These are phyloP conservation scores for Pseudomyrmex sp. DNA, from an alignment of 1,140 invertebrate species.

Conservation along the genomic window DNA sequence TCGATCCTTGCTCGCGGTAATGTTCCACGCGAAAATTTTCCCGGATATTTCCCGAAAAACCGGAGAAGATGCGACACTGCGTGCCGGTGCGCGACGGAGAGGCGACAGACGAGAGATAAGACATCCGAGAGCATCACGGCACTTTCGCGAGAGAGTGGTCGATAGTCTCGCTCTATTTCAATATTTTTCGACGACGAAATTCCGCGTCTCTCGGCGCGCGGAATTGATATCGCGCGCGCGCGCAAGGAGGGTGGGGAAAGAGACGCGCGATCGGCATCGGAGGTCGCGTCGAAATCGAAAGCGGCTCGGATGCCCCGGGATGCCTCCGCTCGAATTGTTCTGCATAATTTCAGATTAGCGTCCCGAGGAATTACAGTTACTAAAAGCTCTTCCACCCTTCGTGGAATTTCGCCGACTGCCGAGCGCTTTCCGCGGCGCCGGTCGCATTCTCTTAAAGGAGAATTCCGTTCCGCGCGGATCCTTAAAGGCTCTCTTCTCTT, in stretches of 20 bases:
- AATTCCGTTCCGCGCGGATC: slow-evolving; percentile 56
- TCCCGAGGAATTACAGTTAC: slow-evolving; percentile 59
- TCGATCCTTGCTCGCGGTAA: too few relatives aligned
- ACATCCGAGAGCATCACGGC: background rate
- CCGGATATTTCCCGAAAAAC: slow-evolving; percentile 29
- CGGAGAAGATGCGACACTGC: background rate
- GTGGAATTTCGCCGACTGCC: slow-evolving; percentile 50
- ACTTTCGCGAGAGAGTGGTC: background rate
- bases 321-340: slow-evolving; percentile 49
- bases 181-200: slow-evolving; percentile 30
- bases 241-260: background rate
- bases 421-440: slow-evolving; percentile 41
- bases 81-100: background rate
- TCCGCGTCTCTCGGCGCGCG: background rate
- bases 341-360: slow-evolving; percentile 68
- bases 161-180: slow-evolving; percentile 41
- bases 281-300: slow-evolving; percentile 19
- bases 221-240: slow-evolving; percentile 23
- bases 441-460: slow-evolving; percentile 43
- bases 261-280: too few relatives aligned
- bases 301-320: background rate
- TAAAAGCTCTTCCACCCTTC: slow-evolving; percentile 36
- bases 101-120: background rate
- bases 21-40: background rate
- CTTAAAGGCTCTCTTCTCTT: slow-evolving; percentile 27